Conservation (phyloP, 2,113 vertebrate species). For the Pampusana beccarii region DNA sequence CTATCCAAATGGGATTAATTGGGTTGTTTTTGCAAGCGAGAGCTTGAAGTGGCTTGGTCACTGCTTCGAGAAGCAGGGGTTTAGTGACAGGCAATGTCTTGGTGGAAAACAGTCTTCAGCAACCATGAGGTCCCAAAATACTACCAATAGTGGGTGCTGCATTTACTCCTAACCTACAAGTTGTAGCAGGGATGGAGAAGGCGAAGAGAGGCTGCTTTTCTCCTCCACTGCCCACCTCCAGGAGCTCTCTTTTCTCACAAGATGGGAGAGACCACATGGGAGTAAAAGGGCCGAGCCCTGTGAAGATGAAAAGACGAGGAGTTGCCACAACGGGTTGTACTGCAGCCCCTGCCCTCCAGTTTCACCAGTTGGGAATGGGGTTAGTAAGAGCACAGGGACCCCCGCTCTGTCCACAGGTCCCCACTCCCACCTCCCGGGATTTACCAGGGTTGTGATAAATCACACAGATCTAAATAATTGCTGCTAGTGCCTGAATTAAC, state of each 20-base stretch:
- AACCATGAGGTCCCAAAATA: background rate
- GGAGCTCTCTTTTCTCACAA: background rate
- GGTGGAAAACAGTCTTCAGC: background rate
- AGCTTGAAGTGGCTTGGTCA: background rate
- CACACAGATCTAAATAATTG: background rate
- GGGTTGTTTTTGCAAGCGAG: background rate
- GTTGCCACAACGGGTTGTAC: fast-evolving
- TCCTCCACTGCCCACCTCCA: background rate
- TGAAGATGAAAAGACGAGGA: background rate
- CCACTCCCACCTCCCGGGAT: fast-evolving
- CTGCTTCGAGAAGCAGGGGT: background rate
- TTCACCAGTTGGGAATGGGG: fast-evolving
- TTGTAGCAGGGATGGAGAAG: background rate
- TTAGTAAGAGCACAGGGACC: background rate
- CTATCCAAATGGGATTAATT: background rate
- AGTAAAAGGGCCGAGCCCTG: background rate
- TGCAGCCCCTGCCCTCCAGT: fast-evolving
- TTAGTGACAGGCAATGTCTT: background rate
- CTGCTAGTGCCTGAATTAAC: background rate
- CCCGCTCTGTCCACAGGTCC: background rate
- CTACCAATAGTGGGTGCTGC: background rate
- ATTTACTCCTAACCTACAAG: background rate
- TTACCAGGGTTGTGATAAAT: background rate
- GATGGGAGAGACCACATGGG: background rate
- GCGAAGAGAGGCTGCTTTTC: background rate